phyloP scores from a whole-genome alignment of 2,113 vertebrate species.

The Acanthochromis polyacanthus region DNA sequence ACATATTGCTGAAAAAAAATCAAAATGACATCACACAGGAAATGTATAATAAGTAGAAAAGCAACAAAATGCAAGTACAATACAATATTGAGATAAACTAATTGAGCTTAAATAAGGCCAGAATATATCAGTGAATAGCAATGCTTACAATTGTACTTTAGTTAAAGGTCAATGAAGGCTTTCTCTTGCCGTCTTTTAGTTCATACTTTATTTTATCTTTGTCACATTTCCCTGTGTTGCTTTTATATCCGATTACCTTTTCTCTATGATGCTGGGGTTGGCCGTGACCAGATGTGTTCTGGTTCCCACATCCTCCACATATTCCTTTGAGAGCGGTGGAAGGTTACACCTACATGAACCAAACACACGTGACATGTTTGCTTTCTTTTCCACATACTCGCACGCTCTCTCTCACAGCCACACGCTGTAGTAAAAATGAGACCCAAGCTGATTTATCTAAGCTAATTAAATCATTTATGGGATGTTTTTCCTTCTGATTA shows the following conservation, averaged over 20 bases:
- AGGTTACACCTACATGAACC: slow-evolving; percentile 92
- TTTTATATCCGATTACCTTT: slow-evolving; percentile 87
- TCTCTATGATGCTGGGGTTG: slow-evolving; percentile 98
- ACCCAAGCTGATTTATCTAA: neutral
- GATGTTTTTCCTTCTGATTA: neutral
- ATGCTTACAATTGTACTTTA: too few relatives aligned
- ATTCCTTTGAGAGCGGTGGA: slow-evolving; percentile 92
- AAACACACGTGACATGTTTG: slow-evolving; percentile 7
- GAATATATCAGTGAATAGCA: too few relatives aligned
- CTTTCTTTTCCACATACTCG: too few relatives aligned
- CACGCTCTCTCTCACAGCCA: neutral
- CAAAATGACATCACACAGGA: too few relatives aligned
- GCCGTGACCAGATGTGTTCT: slow-evolving; percentile 95
- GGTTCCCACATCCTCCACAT: slow-evolving; percentile 91
- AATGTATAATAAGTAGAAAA: too few relatives aligned
- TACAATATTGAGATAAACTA: too few relatives aligned
- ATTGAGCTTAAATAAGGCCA: too few relatives aligned
- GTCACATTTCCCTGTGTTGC: neutral
- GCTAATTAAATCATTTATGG: neutral
- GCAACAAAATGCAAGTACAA: too few relatives aligned
- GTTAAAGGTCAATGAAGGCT: too few relatives aligned
- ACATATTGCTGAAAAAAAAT: too few relatives aligned
- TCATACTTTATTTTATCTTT: neutral
- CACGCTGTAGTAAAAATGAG: neutral
- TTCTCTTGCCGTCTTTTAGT: too few relatives aligned